phyloP scores from a whole-genome alignment of 2,888 invertebrate species.

The Germaria angustata region DNA sequence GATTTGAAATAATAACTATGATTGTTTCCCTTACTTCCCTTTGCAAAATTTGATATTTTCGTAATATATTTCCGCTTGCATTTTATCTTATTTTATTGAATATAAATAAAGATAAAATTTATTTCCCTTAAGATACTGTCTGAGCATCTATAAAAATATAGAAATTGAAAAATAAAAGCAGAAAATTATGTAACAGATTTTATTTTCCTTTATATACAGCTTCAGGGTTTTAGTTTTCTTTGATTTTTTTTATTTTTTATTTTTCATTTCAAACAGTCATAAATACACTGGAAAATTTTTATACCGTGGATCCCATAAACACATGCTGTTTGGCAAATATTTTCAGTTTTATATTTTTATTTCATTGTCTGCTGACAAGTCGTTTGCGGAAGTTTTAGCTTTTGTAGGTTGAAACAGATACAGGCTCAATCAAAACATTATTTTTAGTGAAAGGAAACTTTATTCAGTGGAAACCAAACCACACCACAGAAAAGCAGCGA shows the following conservation, averaged over 20 bases:
- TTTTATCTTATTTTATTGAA: neutral
- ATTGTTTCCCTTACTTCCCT: neutral
- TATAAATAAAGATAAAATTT: slow-evolving; percentile 5
- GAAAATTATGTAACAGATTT: slow-evolving; percentile 47
- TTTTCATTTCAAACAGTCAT: slow-evolving; percentile 8
- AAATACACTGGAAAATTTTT: slow-evolving; percentile 50
- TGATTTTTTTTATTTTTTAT: neutral
- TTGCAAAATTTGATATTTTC: slow-evolving; percentile 5
- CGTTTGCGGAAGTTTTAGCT: slow-evolving; percentile 59
- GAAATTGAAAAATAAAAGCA: neutral
- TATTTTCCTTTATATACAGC: neutral
- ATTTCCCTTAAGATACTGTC: slow-evolving; percentile 40
- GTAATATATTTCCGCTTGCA: slow-evolving; percentile 26
- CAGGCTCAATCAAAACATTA: neutral
- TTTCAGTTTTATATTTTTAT: neutral
- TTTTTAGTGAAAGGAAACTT: slow-evolving; percentile 59
- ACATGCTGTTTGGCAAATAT: slow-evolving; percentile 37
- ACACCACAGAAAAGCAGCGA: slow-evolving; percentile 25
- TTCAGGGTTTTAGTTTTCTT: slow-evolving; percentile 3
- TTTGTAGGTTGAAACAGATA: slow-evolving; percentile 36
- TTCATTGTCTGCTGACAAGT: slow-evolving; percentile 36
- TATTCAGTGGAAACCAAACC: slow-evolving; percentile 38
- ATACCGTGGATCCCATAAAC: neutral
- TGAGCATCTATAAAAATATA: neutral
- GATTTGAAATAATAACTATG: too few species aligned